Evolutionary conservation across 2,797 vertebrate species (phyloP), one percentile per base, ranked within the genome.

Genomic region (Alauda arvensis): DNA sequence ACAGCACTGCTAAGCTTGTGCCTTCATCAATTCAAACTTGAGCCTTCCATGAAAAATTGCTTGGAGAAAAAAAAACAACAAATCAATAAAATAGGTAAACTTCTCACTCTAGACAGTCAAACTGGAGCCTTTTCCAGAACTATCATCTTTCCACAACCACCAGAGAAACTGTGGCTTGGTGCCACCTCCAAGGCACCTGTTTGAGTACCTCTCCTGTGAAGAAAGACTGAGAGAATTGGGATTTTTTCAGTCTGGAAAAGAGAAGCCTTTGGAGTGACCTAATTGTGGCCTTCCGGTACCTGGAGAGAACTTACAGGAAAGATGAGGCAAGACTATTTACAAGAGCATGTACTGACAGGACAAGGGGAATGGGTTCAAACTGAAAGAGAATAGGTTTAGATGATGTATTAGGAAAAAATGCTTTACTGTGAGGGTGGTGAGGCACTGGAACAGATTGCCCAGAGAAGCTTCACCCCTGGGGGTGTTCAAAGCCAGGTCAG

Each of bases 41-140:
- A 89, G 66, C 31, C 83, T 87, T 75, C 68, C 60, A 77, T 61
- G 55, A 88, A 90, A 93, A 94, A 92, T 14, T 77, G 46, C 40
- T 90, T 68, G 18, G 60, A 90, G 24, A 84, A 91, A 87, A 90
- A 88, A 88, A 53, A 40, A 79, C 8, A 37, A 37, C n/a, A 48
- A 49, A 86, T 53, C 55, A n/a, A 49, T 80, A 76, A 78, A 72
- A 67, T 39, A 74, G 77, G 52, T 61, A 91, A 86, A 82, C 14
- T 81, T 86, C 65, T 71, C n/a, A 59, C 51, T 75, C 57, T 53
- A 77, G 26, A 18, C 61, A 92, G 66, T 56, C 31, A 61, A 87
- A 75, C 24, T 21, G 24, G 5, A 53, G 43, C 21, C 29, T 52
- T 71, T 87, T 80, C 40, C 51, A 85, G 66, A 91, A 68, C 39